A percentile compares a stretch with the other conserved stretches of the same genome.
phyloP scores from a whole-genome alignment of 2,888 invertebrate genomes.

The Caenorhabditis plicata region DNA sequence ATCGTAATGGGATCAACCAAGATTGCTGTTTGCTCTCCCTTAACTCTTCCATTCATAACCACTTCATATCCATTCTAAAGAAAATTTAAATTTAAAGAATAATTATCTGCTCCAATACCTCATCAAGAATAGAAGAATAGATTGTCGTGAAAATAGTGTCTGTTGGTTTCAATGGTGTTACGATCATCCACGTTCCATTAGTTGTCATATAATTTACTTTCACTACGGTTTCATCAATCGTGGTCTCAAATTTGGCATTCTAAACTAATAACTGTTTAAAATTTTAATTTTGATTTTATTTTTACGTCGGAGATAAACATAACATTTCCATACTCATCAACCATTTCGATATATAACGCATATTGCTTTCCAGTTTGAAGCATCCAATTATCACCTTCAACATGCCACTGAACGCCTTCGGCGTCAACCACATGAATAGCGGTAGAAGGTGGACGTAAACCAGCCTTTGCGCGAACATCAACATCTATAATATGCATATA shows the following conservation, averaged over 20 bases:
- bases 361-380: constrained; percentile 72
- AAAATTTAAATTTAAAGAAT: too few relatives aligned
- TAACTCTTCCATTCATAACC: constrained; percentile 27
- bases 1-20: constrained; percentile 50
- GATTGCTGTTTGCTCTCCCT: constrained; percentile 47
- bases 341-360: constrained; percentile 40
- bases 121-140: constrained; percentile 37
- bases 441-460: constrained; percentile 70
- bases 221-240: constrained; percentile 37
- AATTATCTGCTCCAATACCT: too few relatives aligned
- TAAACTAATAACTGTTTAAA: constrained; percentile 20
- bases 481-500: constrained; percentile 26
- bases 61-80: constrained; percentile 34
- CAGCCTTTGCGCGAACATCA: constrained; percentile 70
- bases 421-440: constrained; percentile 76
- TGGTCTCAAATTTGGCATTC: constrained; percentile 50
- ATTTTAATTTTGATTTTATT: constrained; percentile 1
- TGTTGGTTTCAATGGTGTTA: constrained; percentile 40
- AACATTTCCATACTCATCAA: constrained; percentile 50
- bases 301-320: constrained; percentile 57
- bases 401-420: constrained; percentile 68
- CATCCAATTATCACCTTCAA: constrained; percentile 78
- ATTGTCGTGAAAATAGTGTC: constrained; percentile 36
- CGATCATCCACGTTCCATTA: constrained; percentile 53
- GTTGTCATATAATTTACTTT: constrained; percentile 32